phyloP scores from a whole-genome alignment of 1,140 invertebrate genomes.

The Drosophila bocki region DNA sequence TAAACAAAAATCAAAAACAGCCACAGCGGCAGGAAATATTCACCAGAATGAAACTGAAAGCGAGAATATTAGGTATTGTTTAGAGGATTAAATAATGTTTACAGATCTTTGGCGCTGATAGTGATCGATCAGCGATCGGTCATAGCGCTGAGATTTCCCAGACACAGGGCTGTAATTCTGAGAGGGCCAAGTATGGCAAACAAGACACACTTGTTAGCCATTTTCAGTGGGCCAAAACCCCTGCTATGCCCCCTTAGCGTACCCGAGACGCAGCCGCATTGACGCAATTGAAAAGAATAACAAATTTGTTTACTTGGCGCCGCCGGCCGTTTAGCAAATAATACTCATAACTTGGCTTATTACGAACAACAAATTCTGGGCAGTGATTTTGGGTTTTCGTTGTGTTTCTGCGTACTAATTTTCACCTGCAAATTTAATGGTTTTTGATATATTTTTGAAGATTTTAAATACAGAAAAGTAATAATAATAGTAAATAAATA shows the following conservation, averaged over 20 bases:
- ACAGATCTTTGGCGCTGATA: slow-evolving; percentile 36
- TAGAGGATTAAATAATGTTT: slow-evolving; percentile 25
- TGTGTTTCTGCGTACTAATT: slow-evolving; percentile 7
- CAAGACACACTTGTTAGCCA: slow-evolving; percentile 37
- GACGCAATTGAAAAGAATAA: slow-evolving; percentile 73
- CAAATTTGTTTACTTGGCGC: slow-evolving; percentile 48
- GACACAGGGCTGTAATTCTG: slow-evolving; percentile 7
- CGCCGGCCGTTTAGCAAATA: slow-evolving; percentile 34
- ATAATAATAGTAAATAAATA: too few relatives aligned
- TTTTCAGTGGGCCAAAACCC: slow-evolving; percentile 14
- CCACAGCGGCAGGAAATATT: slow-evolving; percentile 8
- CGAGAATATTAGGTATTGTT: slow-evolving; percentile 26
- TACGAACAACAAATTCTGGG: slow-evolving; percentile 32
- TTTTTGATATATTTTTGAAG: not conserved
- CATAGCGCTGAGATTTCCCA: slow-evolving; percentile 4
- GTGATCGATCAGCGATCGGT: slow-evolving; percentile 23
- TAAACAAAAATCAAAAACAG: slow-evolving; percentile 30
- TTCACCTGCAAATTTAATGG: not conserved
- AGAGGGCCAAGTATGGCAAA: slow-evolving; percentile 39
- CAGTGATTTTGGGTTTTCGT: slow-evolving; percentile 15
- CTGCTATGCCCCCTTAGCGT: slow-evolving; percentile 6
- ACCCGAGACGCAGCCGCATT: slow-evolving; percentile 47
- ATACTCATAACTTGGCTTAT: slow-evolving; percentile 27
- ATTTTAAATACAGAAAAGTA: too few relatives aligned
- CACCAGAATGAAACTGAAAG: slow-evolving; percentile 63